phyloP scores from a whole-genome alignment of 2,113 vertebrate species.

The Sylvia atricapilla region DNA sequence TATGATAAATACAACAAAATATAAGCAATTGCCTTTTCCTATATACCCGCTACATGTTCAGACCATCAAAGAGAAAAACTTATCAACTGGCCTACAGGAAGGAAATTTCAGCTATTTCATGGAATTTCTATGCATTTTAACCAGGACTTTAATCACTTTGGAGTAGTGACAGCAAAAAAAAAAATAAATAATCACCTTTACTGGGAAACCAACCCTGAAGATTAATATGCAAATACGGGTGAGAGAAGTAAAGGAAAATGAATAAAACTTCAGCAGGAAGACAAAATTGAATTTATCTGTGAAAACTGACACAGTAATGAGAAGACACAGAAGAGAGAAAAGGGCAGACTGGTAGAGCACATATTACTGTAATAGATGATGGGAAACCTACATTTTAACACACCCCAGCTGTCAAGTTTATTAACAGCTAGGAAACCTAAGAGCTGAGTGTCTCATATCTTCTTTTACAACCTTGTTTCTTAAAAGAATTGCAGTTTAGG shows the following conservation, averaged over 20 bases:
- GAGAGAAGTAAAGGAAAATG: not conserved
- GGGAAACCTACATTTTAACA: constrained; percentile 10
- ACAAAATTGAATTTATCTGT: not conserved
- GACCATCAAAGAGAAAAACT: not conserved
- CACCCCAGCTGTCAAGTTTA: not conserved
- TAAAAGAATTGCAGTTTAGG: not conserved
- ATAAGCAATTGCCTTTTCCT: not conserved
- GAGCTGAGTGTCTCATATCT: not conserved
- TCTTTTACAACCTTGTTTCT: not conserved
- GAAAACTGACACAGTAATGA: not conserved
- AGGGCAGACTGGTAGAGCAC: not conserved
- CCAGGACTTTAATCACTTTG: not conserved
- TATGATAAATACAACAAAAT: not conserved
- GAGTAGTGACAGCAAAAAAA: not conserved
- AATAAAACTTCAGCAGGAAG: not conserved
- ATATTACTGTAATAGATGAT: not conserved
- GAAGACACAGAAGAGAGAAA: not conserved
- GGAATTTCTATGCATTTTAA: constrained; percentile 33
- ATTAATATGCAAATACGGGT: not conserved
- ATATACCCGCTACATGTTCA: not conserved
- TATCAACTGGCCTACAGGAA: not conserved
- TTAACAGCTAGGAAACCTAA: not conserved
- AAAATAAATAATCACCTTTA: not conserved
- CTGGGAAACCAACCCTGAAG: not conserved
- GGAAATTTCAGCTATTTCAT: not conserved